Evolutionary conservation across 2,888 invertebrate species (phyloP).

Genomic region (Sinhomidia bicolor): DNA sequence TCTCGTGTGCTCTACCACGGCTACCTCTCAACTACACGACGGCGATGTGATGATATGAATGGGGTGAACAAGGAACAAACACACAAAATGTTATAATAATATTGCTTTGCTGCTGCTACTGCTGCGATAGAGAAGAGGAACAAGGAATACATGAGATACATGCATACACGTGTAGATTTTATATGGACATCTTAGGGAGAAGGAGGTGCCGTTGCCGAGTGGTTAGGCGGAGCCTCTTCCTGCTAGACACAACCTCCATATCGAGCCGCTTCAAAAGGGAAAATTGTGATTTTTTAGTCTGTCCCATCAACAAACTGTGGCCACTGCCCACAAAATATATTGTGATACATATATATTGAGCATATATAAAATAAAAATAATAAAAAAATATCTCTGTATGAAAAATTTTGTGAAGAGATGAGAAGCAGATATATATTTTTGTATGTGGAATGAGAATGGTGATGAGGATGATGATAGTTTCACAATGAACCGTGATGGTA

Average conservation of each 20-base stretch:
- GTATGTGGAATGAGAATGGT: background rate
- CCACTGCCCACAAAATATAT: constrained; percentile 69
- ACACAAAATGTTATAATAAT: background rate
- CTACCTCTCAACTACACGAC: background rate
- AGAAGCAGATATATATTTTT: too few species aligned
- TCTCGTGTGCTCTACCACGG: background rate
- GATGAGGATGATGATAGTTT: background rate
- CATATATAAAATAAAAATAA: constrained; percentile 20
- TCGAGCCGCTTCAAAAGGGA: constrained; percentile 60
- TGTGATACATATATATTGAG: constrained; percentile 25
- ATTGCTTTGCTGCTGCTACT: background rate
- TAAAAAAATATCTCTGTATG: constrained; percentile 22
- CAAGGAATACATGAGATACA: background rate
- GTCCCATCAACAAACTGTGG: constrained; percentile 59
- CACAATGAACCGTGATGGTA: background rate
- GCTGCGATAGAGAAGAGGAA: constrained; percentile 3
- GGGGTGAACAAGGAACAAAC: constrained; percentile 49
- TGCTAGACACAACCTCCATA: constrained; percentile 55
- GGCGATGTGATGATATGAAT: constrained; percentile 51
- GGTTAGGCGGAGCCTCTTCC: constrained; percentile 58
- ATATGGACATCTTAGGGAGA: constrained; percentile 40
- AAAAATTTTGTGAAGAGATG: background rate
- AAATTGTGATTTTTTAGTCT: constrained; percentile 63
- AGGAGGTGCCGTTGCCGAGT: constrained; percentile 60
- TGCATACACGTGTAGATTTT: constrained; percentile 1